Conservation (phyloP, 1,140 invertebrate species). For the Oppia nitens region DNA sequence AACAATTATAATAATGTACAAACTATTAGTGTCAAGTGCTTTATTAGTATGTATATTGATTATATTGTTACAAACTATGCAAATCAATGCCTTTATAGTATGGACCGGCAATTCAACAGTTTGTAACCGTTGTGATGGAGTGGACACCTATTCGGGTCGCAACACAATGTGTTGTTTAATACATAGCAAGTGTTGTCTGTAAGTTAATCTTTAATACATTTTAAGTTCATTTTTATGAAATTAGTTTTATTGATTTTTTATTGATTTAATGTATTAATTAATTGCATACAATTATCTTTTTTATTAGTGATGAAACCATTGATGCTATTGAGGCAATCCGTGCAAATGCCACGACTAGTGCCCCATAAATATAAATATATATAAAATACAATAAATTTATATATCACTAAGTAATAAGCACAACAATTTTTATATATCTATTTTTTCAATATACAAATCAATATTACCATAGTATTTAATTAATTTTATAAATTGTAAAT, state of each 20-base stretch:
- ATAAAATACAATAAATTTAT: too few relatives aligned
- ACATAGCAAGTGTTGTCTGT: conserved; percentile 7
- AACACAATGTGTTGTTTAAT: conserved; percentile 10
- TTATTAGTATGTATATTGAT: not conserved
- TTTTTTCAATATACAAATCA: too few relatives aligned
- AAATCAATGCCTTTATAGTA: conserved; percentile 5
- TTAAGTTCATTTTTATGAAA: not conserved
- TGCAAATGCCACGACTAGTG: not conserved
- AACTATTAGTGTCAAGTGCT: not conserved
- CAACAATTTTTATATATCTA: too few relatives aligned
- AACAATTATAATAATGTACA: too few relatives aligned
- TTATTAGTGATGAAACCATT: too few relatives aligned
- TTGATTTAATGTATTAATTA: too few relatives aligned
- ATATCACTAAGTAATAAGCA: too few relatives aligned
- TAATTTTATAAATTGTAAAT: too few relatives aligned
- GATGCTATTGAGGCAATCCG: not conserved
- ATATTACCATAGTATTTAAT: too few relatives aligned
- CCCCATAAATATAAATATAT: too few relatives aligned
- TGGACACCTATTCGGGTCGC: conserved; percentile 11
- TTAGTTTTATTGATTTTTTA: not conserved
- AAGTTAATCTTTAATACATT: conserved; percentile 1
- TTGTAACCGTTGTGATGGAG: conserved; percentile 8
- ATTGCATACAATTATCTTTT: too few relatives aligned
- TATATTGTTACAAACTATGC: not conserved
- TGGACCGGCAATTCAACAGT: conserved; percentile 8